A percentile compares a stretch with the other conserved stretches of the same genome.
Conservation (phyloP, 2,113 vertebrate species). For the Callipepla californica region DNA sequence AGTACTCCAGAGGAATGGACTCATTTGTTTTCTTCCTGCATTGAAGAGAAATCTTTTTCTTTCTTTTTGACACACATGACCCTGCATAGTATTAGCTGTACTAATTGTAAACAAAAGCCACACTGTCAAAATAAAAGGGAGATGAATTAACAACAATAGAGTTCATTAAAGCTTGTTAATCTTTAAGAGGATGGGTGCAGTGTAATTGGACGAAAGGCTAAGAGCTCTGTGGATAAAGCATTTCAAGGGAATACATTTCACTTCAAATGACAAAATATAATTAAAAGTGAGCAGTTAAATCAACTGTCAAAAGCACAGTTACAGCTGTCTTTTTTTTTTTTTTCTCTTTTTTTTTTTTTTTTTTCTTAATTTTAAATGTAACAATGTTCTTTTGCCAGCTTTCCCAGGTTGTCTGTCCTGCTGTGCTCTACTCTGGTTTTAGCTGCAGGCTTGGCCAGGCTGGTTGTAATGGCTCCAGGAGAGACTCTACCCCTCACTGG, state of each 20-base stretch:
- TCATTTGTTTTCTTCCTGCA: conserved; percentile 36
- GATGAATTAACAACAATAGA: conserved; percentile 34
- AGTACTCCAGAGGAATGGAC: conserved; percentile 22
- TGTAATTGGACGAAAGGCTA: conserved; percentile 48
- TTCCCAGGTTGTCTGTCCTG: conserved; percentile 11
- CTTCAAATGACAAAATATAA: conserved; percentile 74
- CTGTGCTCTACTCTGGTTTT: conserved; percentile 11
- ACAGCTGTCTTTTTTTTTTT: neutral
- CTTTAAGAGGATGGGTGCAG: conserved; percentile 19
- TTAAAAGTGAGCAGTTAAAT: conserved; percentile 69
- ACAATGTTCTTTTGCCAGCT: neutral
- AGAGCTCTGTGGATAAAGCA: conserved; percentile 30
- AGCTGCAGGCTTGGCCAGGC: neutral
- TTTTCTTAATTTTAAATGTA: neutral
- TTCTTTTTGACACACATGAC: neutral
- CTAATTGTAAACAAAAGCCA: conserved; percentile 67
- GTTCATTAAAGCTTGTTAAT: conserved; percentile 57
- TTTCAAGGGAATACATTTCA: conserved; percentile 62
- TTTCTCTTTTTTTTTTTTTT: neutral
- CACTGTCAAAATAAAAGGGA: conserved; percentile 64
- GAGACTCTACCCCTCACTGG: neutral
- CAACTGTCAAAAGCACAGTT: conserved; percentile 62
- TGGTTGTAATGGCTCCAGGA: neutral
- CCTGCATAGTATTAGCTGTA: neutral
- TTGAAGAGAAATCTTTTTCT: conserved; percentile 31